Evolutionary conservation across 2,113 vertebrate genomes (phyloP).

Genomic region (Irena cyanogastra): DNA sequence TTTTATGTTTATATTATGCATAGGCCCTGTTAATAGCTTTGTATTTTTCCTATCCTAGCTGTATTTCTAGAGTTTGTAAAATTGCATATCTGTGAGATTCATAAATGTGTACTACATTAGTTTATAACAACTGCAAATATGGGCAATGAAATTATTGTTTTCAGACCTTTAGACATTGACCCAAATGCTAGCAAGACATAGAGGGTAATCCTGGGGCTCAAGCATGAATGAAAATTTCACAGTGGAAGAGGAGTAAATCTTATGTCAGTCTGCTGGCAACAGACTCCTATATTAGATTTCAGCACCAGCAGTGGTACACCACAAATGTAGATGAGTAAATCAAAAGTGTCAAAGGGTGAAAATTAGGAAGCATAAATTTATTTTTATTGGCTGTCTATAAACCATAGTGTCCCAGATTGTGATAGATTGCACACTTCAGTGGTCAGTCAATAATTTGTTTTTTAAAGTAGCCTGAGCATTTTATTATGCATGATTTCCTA

Average conservation of each 20-base stretch:
- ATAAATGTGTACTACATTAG: neutral
- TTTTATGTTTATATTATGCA: neutral
- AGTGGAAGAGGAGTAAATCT: neutral
- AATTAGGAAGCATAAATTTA: neutral
- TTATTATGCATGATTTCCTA: neutral
- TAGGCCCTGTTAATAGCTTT: neutral
- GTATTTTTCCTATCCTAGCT: neutral
- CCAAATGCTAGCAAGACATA: neutral
- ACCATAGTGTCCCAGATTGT: neutral
- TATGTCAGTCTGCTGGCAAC: neutral
- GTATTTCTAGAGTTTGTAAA: neutral
- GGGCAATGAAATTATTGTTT: neutral
- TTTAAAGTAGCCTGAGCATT: neutral
- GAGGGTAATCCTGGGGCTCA: neutral
- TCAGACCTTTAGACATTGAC: neutral
- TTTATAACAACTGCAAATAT: neutral
- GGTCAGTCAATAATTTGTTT: neutral
- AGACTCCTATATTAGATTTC: neutral
- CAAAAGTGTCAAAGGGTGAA: neutral
- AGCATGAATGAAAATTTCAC: neutral
- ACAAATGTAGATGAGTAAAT: neutral
- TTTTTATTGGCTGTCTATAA: neutral
- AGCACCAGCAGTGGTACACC: neutral
- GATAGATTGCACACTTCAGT: neutral
- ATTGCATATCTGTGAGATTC: neutral